Conservation (phyloP, 1,140 invertebrate species). For the Choristoneura fumiferana region DNA sequence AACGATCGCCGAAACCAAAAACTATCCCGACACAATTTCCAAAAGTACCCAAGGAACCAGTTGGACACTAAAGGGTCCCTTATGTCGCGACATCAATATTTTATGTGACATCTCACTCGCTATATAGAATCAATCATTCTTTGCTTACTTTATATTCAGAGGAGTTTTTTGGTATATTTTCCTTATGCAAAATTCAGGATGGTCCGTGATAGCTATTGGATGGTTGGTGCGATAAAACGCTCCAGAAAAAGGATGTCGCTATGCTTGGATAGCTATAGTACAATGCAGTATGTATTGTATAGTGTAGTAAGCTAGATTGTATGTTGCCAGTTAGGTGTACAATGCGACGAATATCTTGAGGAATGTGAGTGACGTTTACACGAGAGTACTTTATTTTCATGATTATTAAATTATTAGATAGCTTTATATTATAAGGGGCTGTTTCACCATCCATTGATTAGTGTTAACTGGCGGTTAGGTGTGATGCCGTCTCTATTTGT, state of each 20-base stretch:
- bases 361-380: too few species aligned
- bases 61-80: slow-evolving; percentile 30
- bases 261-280: neutral
- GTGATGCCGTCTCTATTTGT: too few species aligned
- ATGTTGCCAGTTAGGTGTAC: too few species aligned
- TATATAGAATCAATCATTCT: slow-evolving; percentile 57
- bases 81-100: slow-evolving; percentile 52
- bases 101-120: slow-evolving; percentile 43
- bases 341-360: too few species aligned
- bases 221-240: slow-evolving; percentile 1
- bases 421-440: too few species aligned
- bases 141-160: slow-evolving; percentile 42
- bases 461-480: too few species aligned
- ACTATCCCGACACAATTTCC: neutral
- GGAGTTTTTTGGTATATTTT: slow-evolving; percentile 26
- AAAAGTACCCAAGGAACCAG: neutral
- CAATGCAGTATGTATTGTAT: neutral
- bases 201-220: slow-evolving; percentile 21
- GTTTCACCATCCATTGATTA: too few species aligned
- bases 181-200: slow-evolving; percentile 26
- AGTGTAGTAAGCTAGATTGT: neutral
- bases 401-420: too few species aligned
- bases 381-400: too few species aligned
- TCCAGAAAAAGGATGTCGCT: neutral
- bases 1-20: neutral